Base-by-base conservation (phyloP, 2,888 invertebrate genomes). In the Deilephila porcellus region DNA sequence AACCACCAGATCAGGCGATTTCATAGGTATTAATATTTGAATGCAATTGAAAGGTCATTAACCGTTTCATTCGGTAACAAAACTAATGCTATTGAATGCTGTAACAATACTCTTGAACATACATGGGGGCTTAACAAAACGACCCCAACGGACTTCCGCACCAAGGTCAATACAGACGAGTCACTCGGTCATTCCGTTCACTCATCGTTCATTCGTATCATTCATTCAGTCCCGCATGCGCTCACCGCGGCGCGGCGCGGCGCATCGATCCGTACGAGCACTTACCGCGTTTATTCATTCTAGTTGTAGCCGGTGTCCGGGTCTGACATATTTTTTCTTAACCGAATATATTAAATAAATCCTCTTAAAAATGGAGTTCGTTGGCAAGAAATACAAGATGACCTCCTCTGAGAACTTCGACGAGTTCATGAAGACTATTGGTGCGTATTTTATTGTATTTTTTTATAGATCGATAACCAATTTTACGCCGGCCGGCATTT, bases 341-440 rank as follows among this genome's bases (percentile, higher is more conserved):
- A 73, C 70, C 64, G 71, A 75, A 80, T 77, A 80, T 79, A 76
- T 78, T 82, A 77, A 79, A 78, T 78, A 81, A 76, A 80, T 37
- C 59, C 60, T 17, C 56, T 78, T 63, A 78, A 93, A 90, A 88
- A 94, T 94, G 94, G 94, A 92, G 77, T 93, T 93, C 88, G 77
- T 88, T 71, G 97, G 97, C 89, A 97, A 97, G 93, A 97, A 97
- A 90, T 98, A 97, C 96, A 98, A 98, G 90, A 95, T 98, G 90
- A 91, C 95, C 76, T 95, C 96, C 76, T 97, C 97, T 83, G 97
- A 98, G 79, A 97, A 98, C 88, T 98, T 98, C 90, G 98, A 98
- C 84, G 97, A 97, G 75, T 98, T 97, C 95, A 97, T 98, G 97
- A 98, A 98, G 95, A 96, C 96, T 71, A 91, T 98, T 78, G 98